Percentiles rank a stretch among this genome's conserved stretches.
These are phyloP conservation scores for Lampris incognitus DNA, from an alignment of 2,113 vertebrate species.

Conservation along the genomic window DNA sequence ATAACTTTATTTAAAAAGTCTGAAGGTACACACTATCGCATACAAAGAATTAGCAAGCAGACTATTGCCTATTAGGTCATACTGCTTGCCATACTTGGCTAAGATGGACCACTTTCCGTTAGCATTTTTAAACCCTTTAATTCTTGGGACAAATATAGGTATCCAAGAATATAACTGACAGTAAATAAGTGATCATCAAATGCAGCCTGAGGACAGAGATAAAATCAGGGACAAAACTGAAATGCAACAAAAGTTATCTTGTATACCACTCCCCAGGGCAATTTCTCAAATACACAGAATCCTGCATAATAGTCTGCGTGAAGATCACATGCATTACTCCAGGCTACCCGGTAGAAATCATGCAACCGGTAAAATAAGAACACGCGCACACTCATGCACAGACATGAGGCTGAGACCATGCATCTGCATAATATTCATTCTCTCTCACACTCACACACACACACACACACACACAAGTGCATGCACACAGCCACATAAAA, in stretches of 20 bases:
- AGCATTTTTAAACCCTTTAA: not conserved
- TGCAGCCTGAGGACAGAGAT: constrained; percentile 11
- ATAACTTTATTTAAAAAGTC: not conserved
- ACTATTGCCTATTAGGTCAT: not conserved
- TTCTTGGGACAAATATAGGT: not conserved
- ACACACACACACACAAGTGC: not conserved
- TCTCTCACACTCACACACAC: not conserved
- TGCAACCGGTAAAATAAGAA: not conserved
- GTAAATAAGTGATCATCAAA: constrained; percentile 20
- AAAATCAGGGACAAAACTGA: constrained; percentile 1
- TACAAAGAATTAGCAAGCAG: not conserved
- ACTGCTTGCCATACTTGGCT: not conserved
- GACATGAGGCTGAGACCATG: not conserved
- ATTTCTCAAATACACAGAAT: not conserved
- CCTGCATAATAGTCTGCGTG: constrained; percentile 13
- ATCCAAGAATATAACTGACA: constrained; percentile 4
- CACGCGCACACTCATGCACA: not conserved
- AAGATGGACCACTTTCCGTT: not conserved
- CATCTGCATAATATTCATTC: not conserved
- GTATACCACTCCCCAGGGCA: not conserved
- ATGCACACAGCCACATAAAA: not conserved
- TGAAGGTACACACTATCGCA: not conserved
- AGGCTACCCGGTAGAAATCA: not conserved
- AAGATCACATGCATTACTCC: constrained; percentile 34
- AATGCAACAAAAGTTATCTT: constrained; percentile 24